These are phyloP conservation scores for Progne subis DNA, from an alignment of 2,113 vertebrate genomes.

Conservation along the genomic window DNA sequence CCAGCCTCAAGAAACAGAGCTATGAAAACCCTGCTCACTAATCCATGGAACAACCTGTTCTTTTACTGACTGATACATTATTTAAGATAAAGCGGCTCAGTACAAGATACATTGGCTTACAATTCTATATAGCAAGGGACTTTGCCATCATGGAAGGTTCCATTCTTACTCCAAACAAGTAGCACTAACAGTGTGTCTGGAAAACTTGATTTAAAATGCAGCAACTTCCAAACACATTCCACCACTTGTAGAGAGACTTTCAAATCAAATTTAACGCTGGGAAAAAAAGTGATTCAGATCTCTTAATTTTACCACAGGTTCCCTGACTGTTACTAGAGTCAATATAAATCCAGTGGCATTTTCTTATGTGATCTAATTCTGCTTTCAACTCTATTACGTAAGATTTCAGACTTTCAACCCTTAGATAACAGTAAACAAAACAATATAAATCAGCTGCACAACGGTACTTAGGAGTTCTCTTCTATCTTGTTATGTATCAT, in stretches of 20 bases:
- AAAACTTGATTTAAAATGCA: not conserved
- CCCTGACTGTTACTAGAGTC: not conserved
- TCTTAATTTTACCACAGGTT: not conserved
- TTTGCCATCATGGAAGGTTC: not conserved
- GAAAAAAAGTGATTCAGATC: accelerated
- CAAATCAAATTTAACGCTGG: not conserved
- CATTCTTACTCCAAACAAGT: not conserved
- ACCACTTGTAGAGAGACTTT: not conserved
- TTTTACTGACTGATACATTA: not conserved
- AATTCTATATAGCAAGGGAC: not conserved
- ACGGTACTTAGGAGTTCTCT: not conserved
- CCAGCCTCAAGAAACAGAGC: not conserved
- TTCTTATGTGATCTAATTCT: not conserved
- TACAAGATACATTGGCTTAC: not conserved
- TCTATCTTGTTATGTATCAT: not conserved
- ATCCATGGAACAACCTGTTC: not conserved
- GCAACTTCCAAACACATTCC: not conserved
- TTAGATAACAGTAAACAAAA: not conserved
- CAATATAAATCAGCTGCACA: not conserved
- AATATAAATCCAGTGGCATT: not conserved
- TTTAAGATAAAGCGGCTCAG: not conserved
- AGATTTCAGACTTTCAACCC: not conserved
- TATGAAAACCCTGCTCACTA: not conserved
- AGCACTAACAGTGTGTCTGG: not conserved
- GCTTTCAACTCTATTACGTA: not conserved